These are phyloP conservation scores for Zosterops japonicus DNA, from an alignment of 2,113 vertebrate species.

Conservation along the genomic window DNA sequence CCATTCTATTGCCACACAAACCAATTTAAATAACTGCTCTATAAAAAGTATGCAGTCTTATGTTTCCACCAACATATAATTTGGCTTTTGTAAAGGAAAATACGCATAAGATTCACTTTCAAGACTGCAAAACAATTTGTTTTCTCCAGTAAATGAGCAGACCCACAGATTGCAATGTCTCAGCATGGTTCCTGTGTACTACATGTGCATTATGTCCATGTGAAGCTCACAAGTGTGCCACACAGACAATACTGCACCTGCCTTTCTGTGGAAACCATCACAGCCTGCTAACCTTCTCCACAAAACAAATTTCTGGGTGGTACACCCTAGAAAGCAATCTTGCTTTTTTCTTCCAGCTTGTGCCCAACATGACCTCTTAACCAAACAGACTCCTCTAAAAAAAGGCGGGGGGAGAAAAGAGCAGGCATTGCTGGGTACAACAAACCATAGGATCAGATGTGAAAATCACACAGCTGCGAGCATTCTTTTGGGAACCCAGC, in stretches of 20 bases:
- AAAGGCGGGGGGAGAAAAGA: rapidly evolving
- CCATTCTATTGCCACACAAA: neutral
- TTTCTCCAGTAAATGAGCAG: slow-evolving; percentile 48
- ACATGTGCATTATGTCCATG: slow-evolving; percentile 59
- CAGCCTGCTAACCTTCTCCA: slow-evolving; percentile 41
- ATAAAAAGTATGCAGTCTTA: neutral
- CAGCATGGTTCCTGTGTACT: slow-evolving; percentile 64
- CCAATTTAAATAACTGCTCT: neutral
- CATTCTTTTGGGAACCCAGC: slow-evolving; percentile 94
- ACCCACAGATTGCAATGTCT: slow-evolving; percentile 31
- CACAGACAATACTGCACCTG: slow-evolving; percentile 69
- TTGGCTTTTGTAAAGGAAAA: slow-evolving; percentile 13
- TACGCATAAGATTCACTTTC: neutral
- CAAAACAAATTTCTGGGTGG: slow-evolving; percentile 66
- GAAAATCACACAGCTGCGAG: slow-evolving; percentile 88
- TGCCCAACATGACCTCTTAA: slow-evolving; percentile 64
- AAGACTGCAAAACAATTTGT: slow-evolving; percentile 11
- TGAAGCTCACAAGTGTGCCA: slow-evolving; percentile 75
- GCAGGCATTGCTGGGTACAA: slow-evolving; percentile 57
- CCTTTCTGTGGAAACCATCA: slow-evolving; percentile 63
- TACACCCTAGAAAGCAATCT: slow-evolving; percentile 59
- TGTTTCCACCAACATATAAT: neutral
- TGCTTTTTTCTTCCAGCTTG: slow-evolving; percentile 64
- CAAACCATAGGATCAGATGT: slow-evolving; percentile 75
- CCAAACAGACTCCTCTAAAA: slow-evolving; percentile 53